These are phyloP conservation scores for Scaptomyza caliginosa DNA, from an alignment of 2,888 invertebrate genomes.

Conservation along the genomic window DNA sequence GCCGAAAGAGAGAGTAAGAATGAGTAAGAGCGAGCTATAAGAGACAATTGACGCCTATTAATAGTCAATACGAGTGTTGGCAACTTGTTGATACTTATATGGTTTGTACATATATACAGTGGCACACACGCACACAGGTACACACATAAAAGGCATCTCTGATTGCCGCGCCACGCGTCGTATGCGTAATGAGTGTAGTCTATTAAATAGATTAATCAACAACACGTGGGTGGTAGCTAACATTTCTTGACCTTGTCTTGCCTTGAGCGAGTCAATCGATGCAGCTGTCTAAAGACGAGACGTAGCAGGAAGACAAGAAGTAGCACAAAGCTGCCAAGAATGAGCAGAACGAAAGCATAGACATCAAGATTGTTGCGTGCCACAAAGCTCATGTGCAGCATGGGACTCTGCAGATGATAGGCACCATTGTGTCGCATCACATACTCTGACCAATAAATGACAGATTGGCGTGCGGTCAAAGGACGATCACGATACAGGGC, in stretches of 20 bases:
- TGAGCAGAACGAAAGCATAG: constrained; percentile 26
- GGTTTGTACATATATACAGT: not conserved
- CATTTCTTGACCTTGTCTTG: constrained; percentile 35
- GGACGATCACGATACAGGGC: constrained; percentile 85
- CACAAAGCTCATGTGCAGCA: constrained; percentile 83
- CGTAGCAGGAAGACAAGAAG: constrained; percentile 6
- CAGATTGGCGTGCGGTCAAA: constrained; percentile 84
- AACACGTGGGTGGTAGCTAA: not conserved
- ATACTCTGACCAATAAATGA: constrained; percentile 86
- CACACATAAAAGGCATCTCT: not conserved
- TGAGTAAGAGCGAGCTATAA: not conserved
- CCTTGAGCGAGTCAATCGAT: not conserved
- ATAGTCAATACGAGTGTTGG: constrained; percentile 37
- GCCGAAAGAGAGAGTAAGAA: not conserved
- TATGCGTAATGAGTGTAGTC: constrained; percentile 13
- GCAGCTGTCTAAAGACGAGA: not conserved
- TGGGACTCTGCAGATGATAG: constrained; percentile 85
- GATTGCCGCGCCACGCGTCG: constrained; percentile 17
- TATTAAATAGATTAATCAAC: constrained; percentile 8
- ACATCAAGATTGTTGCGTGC: constrained; percentile 85
- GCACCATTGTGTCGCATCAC: constrained; percentile 85
- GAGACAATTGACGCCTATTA: constrained; percentile 50
- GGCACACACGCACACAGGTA: not conserved
- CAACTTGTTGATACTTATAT: constrained; percentile 47
- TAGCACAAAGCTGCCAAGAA: not conserved